A percentile compares a stretch with the other conserved stretches of the same genome.
Evolutionary conservation across 2,797 vertebrate species (phyloP).

Genomic region (Notolabrus celidotus): DNA sequence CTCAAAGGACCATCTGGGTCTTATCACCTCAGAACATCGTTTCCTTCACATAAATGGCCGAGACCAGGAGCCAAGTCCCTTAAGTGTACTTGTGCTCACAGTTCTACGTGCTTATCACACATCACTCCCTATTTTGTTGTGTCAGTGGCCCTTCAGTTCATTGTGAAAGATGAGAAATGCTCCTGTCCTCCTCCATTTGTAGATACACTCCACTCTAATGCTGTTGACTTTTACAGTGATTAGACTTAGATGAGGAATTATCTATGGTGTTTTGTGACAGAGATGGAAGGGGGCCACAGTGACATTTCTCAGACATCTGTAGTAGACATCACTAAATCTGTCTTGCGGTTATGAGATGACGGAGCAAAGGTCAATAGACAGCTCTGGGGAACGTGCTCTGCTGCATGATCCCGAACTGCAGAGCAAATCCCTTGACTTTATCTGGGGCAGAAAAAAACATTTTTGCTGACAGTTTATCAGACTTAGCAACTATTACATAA

Average conservation of each 20-base stretch:
- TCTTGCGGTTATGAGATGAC: constrained; percentile 29
- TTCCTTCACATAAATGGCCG: constrained; percentile 66
- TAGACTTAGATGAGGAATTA: neutral
- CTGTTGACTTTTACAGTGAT: constrained; percentile 6
- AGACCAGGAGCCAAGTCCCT: constrained; percentile 56
- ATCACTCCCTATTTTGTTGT: constrained; percentile 36
- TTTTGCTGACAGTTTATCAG: constrained; percentile 57
- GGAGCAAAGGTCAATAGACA: constrained; percentile 53
- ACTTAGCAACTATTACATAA: constrained; percentile 64
- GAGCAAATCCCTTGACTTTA: constrained; percentile 43
- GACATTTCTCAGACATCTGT: constrained; percentile 37
- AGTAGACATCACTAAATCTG: constrained; percentile 9
- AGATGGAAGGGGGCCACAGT: constrained; percentile 23
- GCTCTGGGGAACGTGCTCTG: constrained; percentile 48
- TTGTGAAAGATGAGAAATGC: constrained; percentile 5
- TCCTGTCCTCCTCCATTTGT: constrained; percentile 1
- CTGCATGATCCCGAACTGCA: constrained; percentile 40
- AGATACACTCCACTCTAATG: neutral
- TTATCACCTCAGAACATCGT: constrained; percentile 73
- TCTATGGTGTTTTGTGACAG: constrained; percentile 29
- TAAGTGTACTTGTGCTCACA: constrained; percentile 32
- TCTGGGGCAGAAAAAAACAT: constrained; percentile 34
- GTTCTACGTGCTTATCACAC: constrained; percentile 68
- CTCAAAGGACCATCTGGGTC: constrained; percentile 63
- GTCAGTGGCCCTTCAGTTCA: constrained; percentile 17